phyloP scores from a whole-genome alignment of 2,888 invertebrate species.

The Galerucella calmariensis region DNA sequence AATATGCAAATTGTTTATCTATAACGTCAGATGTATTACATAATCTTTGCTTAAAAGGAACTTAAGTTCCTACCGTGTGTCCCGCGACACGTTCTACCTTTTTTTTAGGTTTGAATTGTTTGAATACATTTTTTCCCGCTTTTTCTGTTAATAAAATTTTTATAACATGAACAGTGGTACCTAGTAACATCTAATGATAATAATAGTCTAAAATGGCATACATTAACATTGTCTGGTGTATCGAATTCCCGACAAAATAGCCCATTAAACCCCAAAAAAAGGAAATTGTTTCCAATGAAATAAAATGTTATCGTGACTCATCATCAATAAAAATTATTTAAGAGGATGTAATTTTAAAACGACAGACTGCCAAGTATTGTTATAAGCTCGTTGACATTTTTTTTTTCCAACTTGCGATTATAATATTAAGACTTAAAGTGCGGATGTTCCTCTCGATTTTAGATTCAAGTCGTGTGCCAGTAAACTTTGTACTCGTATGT shows the following conservation, averaged over 20 bases:
- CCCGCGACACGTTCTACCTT: too few species aligned
- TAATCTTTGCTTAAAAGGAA: too few species aligned
- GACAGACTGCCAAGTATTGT: conserved; percentile 16
- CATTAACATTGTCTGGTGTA: too few species aligned
- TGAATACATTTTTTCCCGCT: too few species aligned
- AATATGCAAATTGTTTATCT: too few species aligned
- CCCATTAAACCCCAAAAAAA: background rate
- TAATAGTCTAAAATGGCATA: too few species aligned
- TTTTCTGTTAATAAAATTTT: too few species aligned
- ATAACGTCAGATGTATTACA: too few species aligned
- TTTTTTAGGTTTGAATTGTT: too few species aligned
- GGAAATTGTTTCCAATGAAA: conserved; percentile 4
- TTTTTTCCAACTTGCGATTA: conserved; percentile 28
- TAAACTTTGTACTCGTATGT: conserved; percentile 34
- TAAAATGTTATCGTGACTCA: background rate
- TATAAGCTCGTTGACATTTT: conserved; percentile 24
- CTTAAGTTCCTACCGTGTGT: too few species aligned
- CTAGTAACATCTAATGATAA: too few species aligned
- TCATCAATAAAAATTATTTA: conserved; percentile 1
- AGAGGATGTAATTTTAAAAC: conserved; percentile 15
- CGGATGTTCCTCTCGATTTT: conserved; percentile 40
- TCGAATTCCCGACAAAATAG: background rate
- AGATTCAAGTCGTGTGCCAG: conserved; percentile 34
- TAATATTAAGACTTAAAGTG: conserved; percentile 32
- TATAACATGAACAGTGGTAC: too few species aligned